A percentile compares a stretch with the other conserved stretches of the same genome.
These are phyloP conservation scores for Drepana arcuata DNA, from an alignment of 1,140 invertebrate species.

Conservation along the genomic window DNA sequence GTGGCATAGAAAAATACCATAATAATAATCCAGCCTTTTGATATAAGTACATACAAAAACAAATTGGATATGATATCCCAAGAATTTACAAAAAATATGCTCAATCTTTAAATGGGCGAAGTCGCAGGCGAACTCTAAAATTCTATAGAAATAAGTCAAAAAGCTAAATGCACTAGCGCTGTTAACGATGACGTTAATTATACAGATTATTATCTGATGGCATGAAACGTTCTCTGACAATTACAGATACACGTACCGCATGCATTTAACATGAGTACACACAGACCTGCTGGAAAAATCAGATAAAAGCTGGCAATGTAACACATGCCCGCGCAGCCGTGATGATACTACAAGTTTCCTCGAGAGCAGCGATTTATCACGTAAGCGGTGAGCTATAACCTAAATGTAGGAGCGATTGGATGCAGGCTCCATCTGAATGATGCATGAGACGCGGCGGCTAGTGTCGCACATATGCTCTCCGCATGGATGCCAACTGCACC, in stretches of 20 bases:
- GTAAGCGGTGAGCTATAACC: slow-evolving; percentile 18
- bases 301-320: slow-evolving; percentile 22
- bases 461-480: slow-evolving; percentile 10
- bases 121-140: no score
- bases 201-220: no score
- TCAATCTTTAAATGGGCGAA: no score
- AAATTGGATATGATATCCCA: no score
- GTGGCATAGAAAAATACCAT: no score
- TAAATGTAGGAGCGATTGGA: slow-evolving; percentile 29
- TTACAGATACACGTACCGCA: slow-evolving; percentile 18
- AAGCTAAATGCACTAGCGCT: no score
- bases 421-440: slow-evolving; percentile 29
- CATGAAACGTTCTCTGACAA: slow-evolving; percentile 9
- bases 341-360: slow-evolving; percentile 45
- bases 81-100: no score
- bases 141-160: no score
- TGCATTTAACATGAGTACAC: slow-evolving; percentile 27
- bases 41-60: no score
- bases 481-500: slow-evolving; percentile 13
- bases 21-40: no score
- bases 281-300: slow-evolving; percentile 26
- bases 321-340: slow-evolving; percentile 12
- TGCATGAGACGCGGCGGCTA: slow-evolving; percentile 20
- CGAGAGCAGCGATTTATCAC: slow-evolving; percentile 37
- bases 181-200: no score